Evolutionary conservation across 2,797 vertebrate genomes (phyloP), one percentile per base, ranked within the genome.

Genomic region (Hoplostethus mediterraneus): DNA sequence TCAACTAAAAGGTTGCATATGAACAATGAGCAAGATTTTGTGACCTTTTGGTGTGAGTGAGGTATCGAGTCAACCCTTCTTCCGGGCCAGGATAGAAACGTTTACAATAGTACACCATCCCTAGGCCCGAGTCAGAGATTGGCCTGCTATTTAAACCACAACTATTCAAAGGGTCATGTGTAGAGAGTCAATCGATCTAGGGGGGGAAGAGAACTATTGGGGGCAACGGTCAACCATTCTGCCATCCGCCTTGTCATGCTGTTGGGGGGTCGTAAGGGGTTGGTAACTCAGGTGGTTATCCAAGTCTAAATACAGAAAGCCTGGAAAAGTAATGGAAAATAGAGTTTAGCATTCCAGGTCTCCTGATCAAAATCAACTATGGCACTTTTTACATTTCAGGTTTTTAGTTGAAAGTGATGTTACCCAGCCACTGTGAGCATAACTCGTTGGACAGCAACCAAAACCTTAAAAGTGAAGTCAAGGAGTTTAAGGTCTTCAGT

Each of bases 41-140:
- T 86, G 85, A 90, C 86, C 90, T 84, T 21, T 79, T 82, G 83
- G 67, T 13, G 64, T 80, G 74, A 79, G 71, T 75, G 87, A 83
- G 79, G 79, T 89, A 85, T 85, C n/a, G 67, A 83, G 83, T 82
- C 77, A 59, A 57, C 77, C 5, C 45, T 58, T 59, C 57, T 38
- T 63, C 45, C 44, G 71, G 82, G 73, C 71, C 71, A 70, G 68
- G n/a, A 25, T 65, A 67, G 79, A 77, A 74, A 77, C 54, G 74
- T 75, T 77, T 63, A 3, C 77, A 62, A 85, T 36, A 40, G 58
- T 81, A 67, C 36, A 64, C 30, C 21, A 63, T 65, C 64, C 17
- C 45, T 25, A 6, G 36, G 49, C 65, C 51, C 11, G 47, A 68
- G 49, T 63, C 83, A 58, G 72, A 83, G 63, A 83, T 83, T 71